Evolutionary conservation across 2,797 vertebrate species (phyloP), one percentile per base, ranked within the genome.

Genomic region (Caiman crocodilus): DNA sequence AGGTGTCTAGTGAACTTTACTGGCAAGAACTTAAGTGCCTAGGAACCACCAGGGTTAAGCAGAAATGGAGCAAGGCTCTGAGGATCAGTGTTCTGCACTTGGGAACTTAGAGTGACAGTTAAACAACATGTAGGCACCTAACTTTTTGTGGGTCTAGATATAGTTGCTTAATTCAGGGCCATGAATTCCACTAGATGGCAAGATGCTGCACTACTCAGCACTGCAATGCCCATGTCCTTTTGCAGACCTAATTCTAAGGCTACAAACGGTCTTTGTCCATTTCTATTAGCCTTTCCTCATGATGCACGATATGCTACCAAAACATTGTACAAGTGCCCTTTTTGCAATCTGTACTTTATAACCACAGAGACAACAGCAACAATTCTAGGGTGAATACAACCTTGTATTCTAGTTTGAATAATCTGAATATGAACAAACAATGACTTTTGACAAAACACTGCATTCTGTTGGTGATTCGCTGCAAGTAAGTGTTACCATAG

Each of bases 401-500:
- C n/a, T 7, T 30, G 93, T 10, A 32, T 78, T 84, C 15, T 16
- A 65, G 7, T 61, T 13, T 64, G 76, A 60, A 23, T 76, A 88
- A 92, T n/a, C 74, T 9, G 83, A 58, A 78, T 20, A 16, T 18
- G 14, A 28, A 76, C 60, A 92, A 85, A 85, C 25, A 59, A 9
- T 21, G 63, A 65, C 78, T 87, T 92, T 90, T 92, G 71, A 64
- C 89, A 90, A 84, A 92, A 2, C 25, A 32, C 13, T 2, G n/a
- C 28, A 85, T 64, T 87, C 10, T 85, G 5, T 80, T 9, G 60
- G 59, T 42, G 75, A 0, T 55, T 55, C 16, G 35, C 35, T 15
- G 55, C 23, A 5, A 6, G 63, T 23, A 90, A 87, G 60, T 57
- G 35, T 76, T 63, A 79, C 58, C 42, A 17, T 50, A 50, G 42